phyloP scores from a whole-genome alignment of 2,113 vertebrate genomes.

The Thamnophis sirtalis region DNA sequence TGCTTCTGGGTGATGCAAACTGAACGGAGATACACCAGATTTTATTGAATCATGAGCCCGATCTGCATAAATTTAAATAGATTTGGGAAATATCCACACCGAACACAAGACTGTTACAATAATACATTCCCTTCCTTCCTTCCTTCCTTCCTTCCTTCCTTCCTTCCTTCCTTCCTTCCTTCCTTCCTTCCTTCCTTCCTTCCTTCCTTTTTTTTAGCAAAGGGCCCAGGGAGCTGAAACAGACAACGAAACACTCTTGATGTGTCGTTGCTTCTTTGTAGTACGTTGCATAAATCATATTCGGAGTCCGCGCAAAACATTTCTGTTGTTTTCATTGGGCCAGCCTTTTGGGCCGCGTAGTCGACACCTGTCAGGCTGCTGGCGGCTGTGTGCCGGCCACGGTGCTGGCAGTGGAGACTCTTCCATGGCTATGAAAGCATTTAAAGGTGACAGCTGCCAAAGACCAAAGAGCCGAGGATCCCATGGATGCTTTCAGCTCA shows the following conservation, averaged over 20 bases:
- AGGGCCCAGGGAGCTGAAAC: not conserved
- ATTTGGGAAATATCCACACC: not conserved
- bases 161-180: not conserved
- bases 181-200: not conserved
- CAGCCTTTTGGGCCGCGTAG: not conserved
- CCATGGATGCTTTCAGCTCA: not conserved
- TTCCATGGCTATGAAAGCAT: not conserved
- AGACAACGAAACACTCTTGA: not conserved
- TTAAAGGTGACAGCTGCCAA: constrained; percentile 28
- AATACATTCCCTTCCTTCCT: not conserved
- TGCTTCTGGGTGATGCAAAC: not conserved
- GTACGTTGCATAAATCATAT: not conserved
- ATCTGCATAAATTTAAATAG: not conserved
- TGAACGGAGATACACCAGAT: not conserved
- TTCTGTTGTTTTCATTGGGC: not conserved
- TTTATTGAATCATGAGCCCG: not conserved
- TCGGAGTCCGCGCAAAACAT: constrained; percentile 15
- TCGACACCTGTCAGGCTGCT: not conserved
- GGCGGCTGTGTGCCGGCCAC: not conserved
- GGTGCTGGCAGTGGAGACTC: not conserved
- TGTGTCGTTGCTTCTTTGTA: fast-evolving
- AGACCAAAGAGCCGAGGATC: constrained; percentile 1
- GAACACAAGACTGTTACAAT: not conserved
- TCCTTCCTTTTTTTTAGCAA: not conserved
- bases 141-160: not conserved